A percentile compares a stretch with the other conserved stretches of the same genome.
These are phyloP conservation scores for Netta rufina DNA, from an alignment of 2,797 vertebrate genomes.

Conservation along the genomic window DNA sequence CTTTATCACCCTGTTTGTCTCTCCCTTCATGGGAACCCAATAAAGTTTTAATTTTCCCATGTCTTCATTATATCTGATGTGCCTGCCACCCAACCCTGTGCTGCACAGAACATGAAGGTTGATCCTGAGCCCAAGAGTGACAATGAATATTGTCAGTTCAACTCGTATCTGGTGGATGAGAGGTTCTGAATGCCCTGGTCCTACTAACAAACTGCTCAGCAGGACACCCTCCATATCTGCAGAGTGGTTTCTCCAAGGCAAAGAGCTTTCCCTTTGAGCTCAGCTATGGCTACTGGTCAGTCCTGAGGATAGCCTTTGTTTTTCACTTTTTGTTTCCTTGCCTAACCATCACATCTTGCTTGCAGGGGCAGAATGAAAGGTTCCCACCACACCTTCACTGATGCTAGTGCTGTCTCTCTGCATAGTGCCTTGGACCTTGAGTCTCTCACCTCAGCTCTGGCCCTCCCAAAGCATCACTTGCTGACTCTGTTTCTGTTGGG, in stretches of 20 bases:
- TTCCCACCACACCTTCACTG: neutral
- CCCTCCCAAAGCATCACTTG: neutral
- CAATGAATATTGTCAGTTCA: rapidly evolving
- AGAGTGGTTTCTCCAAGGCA: neutral
- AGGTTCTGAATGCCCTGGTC: neutral
- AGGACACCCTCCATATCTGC: neutral
- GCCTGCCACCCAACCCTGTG: neutral
- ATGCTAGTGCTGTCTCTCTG: neutral
- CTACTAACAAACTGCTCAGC: neutral
- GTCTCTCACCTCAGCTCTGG: neutral
- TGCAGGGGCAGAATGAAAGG: neutral
- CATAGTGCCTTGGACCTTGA: neutral
- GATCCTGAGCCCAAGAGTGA: neutral
- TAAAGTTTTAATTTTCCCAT: conserved; percentile 5
- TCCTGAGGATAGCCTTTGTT: neutral
- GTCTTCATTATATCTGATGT: neutral
- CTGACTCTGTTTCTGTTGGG: neutral
- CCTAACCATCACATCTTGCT: neutral
- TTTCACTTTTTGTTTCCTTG: neutral
- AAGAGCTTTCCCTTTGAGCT: neutral
- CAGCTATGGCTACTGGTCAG: neutral
- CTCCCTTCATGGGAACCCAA: neutral
- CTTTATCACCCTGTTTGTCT: neutral
- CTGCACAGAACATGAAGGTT: neutral
- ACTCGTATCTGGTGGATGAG: neutral